These are phyloP conservation scores for Isurus oxyrinchus DNA, from an alignment of 2,113 vertebrate species.

Conservation along the genomic window DNA sequence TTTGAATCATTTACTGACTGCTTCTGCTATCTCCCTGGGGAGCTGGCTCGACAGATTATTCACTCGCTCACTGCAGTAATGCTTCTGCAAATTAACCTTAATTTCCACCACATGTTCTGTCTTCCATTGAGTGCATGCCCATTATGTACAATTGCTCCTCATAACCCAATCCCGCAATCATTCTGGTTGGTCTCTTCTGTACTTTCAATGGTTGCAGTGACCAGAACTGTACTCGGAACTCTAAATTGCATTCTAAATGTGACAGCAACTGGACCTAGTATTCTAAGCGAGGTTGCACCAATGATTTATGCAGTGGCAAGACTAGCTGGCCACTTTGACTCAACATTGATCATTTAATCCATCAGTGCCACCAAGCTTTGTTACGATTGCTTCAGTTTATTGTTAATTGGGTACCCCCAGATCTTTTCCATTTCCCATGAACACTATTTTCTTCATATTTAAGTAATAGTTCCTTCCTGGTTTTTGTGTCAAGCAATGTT, in stretches of 20 bases:
- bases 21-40: not conserved
- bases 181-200: not conserved
- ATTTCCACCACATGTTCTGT: not conserved
- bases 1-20: not conserved
- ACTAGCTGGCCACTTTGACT: not conserved
- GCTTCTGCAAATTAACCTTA: not conserved
- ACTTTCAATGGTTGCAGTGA: not conserved
- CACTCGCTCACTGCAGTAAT: not conserved
- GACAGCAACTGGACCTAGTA: not conserved
- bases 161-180: not conserved
- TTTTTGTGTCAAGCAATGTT: not conserved
- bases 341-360: not conserved
- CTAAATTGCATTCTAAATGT: not conserved
- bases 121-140: too few species aligned
- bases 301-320: not conserved
- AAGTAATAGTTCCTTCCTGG: not conserved
- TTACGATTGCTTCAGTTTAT: not conserved
- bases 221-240: not conserved
- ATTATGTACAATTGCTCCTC: not conserved
- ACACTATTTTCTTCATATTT: not conserved
- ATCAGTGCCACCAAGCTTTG: not conserved
- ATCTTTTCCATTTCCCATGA: not conserved
- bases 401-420: not conserved
- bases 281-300: not conserved
- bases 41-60: not conserved